Base-by-base conservation (phyloP, 1,140 invertebrate species). In the Laodelphax striatellus region DNA sequence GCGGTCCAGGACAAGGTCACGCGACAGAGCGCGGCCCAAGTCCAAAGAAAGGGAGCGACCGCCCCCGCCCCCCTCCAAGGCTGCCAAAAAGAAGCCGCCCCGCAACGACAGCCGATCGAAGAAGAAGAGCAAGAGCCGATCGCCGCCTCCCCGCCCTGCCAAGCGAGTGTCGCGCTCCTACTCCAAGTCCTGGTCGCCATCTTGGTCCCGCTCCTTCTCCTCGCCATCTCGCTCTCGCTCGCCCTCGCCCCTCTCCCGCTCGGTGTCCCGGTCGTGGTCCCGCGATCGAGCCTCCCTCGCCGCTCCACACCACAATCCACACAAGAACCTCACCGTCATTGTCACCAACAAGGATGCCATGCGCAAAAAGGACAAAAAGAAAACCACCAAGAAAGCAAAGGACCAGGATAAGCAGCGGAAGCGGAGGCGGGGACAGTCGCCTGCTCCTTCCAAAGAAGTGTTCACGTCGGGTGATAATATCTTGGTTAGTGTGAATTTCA, bases 401-500 rank as follows among this genome's bases (percentile, higher is more conserved):
- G 62, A 80, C 9, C 72, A 63, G 62, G 64, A 3, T 73, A 71
- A 65, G 34, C 75, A 68, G 67, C 78, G 70, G 64, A 83, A 78
- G 64, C 74, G 70, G 34, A 73, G 77, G 55, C 69, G 77, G 42
- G 76, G 79, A 21, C 76, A 78, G 57, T 78, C 78, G 0, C 79
- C 81, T 0, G 75, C 79, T 4, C 87, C 87, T 1, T 87, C 84
- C 0, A 94, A 94, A 71, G 90, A 93, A 74, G 89, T 94, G 0
- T 93, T 92, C 69, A 88, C 90, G 0, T 92, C 90, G 22, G 92
- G 91, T 5, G 90, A 93, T 72, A 93, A 92, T 69, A 94, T 94
- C 57, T 77, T 93, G 31, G 90, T 94, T 0, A 93, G 90, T 71
- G 88, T 94, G 6, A 92, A 89, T 72, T 94, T 94, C 70, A 88